These are phyloP conservation scores for Microplitis manilae DNA, from an alignment of 2,888 invertebrate species.

Conservation along the genomic window DNA sequence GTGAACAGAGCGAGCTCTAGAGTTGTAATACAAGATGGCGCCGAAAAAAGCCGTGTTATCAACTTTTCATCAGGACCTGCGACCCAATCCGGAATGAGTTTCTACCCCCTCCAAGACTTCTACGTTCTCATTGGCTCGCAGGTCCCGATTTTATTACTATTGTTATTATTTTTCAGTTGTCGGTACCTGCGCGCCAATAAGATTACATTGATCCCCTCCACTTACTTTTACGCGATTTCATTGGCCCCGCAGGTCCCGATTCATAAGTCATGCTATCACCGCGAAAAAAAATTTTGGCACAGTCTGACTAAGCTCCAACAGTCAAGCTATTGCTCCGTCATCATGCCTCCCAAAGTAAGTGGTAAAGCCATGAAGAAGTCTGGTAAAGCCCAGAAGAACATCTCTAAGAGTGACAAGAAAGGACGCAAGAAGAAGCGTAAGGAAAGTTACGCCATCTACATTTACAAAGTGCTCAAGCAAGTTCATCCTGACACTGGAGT, in stretches of 20 bases:
- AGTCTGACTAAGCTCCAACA: not conserved
- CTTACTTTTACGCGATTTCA: too few species aligned
- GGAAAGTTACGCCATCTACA: constrained; percentile 71
- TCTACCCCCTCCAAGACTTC: too few species aligned
- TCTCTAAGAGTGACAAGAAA: constrained; percentile 68
- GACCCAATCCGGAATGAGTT: too few species aligned
- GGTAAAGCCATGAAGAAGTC: constrained; percentile 73
- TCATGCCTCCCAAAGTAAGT: constrained; percentile 68
- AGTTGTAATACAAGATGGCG: too few species aligned
- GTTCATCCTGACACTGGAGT: constrained; percentile 74
- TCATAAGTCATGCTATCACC: too few species aligned
- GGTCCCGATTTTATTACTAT: too few species aligned
- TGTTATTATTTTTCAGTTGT: too few species aligned
- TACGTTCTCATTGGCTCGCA: too few species aligned
- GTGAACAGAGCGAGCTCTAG: not conserved
- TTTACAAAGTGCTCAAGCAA: constrained; percentile 74
- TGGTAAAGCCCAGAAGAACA: constrained; percentile 69
- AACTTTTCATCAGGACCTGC: not conserved
- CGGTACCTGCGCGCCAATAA: too few species aligned
- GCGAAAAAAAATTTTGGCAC: too few species aligned
- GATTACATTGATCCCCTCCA: too few species aligned
- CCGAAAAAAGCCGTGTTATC: not conserved
- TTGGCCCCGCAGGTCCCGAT: too few species aligned
- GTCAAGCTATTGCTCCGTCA: not conserved
- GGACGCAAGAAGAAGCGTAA: constrained; percentile 71